Evolutionary conservation across 2,888 invertebrate species (phyloP).

Genomic region (Phrixothrix hirtus): DNA sequence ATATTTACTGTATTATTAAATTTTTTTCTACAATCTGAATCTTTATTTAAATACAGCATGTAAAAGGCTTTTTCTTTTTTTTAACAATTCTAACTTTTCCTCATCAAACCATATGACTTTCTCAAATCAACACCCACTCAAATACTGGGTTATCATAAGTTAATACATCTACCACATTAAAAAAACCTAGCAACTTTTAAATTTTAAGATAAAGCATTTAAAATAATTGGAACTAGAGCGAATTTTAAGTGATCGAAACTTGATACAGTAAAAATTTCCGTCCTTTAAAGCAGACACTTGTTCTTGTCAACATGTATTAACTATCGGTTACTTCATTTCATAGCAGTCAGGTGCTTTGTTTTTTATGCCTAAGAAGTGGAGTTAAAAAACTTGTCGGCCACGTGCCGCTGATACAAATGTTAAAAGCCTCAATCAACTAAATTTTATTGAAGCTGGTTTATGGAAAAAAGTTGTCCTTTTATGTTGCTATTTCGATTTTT

Average conservation of each 20-base stretch:
- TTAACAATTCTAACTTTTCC: too few relatives aligned
- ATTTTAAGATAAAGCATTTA: slow-evolving; percentile 9
- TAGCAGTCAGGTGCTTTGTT: slow-evolving; percentile 10
- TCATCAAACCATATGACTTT: slow-evolving; percentile 20
- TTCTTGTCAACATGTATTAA: slow-evolving; percentile 13
- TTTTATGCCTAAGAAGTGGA: slow-evolving; percentile 3
- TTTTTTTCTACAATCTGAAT: too few relatives aligned
- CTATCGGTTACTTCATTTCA: slow-evolving; percentile 4
- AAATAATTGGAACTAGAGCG: slow-evolving; percentile 10
- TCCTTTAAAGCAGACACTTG: slow-evolving; percentile 12
- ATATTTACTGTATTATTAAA: too few relatives aligned
- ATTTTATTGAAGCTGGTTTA: slow-evolving; percentile 15
- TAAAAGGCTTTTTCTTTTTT: too few relatives aligned
- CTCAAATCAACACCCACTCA: slow-evolving; percentile 28
- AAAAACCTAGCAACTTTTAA: slow-evolving; percentile 15
- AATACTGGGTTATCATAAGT: slow-evolving; percentile 10
- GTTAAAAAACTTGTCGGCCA: slow-evolving; percentile 20
- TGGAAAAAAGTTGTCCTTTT: slow-evolving; percentile 19
- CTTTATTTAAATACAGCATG: too few relatives aligned
- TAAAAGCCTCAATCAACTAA: slow-evolving; percentile 20
- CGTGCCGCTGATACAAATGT: slow-evolving; percentile 17
- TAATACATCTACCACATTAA: slow-evolving; percentile 5
- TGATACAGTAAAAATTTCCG: slow-evolving; percentile 7
- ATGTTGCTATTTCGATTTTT: slow-evolving; percentile 13
- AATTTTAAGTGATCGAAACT: slow-evolving; percentile 14